Evolutionary conservation across 2,888 invertebrate species (phyloP).

Genomic region (Lochmaea crataegi): DNA sequence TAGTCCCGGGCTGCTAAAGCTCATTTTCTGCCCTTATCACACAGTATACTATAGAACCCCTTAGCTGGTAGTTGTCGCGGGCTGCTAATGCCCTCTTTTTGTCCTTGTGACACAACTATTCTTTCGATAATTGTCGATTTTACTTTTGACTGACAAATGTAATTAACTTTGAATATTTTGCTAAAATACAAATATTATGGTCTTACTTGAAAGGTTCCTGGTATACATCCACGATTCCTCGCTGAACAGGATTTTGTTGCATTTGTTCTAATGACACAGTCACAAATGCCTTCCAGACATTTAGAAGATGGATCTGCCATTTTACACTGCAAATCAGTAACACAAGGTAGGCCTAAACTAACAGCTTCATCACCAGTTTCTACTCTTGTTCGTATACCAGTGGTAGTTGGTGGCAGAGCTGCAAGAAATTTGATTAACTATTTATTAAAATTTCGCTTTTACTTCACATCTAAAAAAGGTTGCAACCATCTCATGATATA

Average conservation of each 20-base stretch:
- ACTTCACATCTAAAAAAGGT: neutral
- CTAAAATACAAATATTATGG: neutral
- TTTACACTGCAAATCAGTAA: slow-evolving; percentile 82
- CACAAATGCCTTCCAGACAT: slow-evolving; percentile 81
- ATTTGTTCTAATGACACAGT: slow-evolving; percentile 75
- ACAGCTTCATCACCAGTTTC: slow-evolving; percentile 69
- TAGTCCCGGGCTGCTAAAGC: too few relatives aligned
- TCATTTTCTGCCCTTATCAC: too few relatives aligned
- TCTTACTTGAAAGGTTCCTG: slow-evolving; percentile 84
- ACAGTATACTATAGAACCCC: too few relatives aligned
- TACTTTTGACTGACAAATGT: too few relatives aligned
- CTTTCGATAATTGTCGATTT: too few relatives aligned
- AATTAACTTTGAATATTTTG: too few relatives aligned
- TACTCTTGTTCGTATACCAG: slow-evolving; percentile 59
- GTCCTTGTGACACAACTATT: too few relatives aligned
- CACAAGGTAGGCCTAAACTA: slow-evolving; percentile 82
- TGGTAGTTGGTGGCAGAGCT: slow-evolving; percentile 55
- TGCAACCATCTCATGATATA: too few relatives aligned
- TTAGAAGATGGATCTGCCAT: slow-evolving; percentile 81
- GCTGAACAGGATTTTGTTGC: slow-evolving; percentile 77
- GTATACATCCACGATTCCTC: slow-evolving; percentile 80
- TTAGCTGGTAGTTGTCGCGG: too few relatives aligned
- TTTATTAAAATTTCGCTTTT: neutral
- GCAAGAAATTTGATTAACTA: slow-evolving; percentile 15
- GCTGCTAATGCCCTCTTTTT: too few relatives aligned